Evolutionary conservation across 2,113 vertebrate genomes (phyloP), one percentile per base, ranked within the genome.

Genomic region (Rhagologus leucostigma): DNA sequence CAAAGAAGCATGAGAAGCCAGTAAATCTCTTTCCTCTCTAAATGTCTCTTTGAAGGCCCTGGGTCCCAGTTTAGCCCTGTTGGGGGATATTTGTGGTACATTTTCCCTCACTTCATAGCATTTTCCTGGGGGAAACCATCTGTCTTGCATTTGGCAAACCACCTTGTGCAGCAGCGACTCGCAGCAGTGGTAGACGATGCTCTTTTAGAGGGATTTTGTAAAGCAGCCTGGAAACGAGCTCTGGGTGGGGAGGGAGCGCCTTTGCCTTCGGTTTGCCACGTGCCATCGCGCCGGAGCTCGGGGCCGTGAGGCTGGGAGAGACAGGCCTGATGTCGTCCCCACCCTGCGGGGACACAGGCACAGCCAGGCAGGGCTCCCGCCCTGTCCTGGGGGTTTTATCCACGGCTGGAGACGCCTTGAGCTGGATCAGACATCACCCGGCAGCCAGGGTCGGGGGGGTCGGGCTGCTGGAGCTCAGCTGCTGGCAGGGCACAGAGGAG

Each of bases 251-350:
- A 75, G 42, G 24, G n/a, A 14, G 52, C 0, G 2, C 44, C 41
- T 37, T 57, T 41, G 53, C 22, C 63, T 67, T 33, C 2, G 1
- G 11, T 60, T 80, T 56, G 68, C 33, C 30, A 1, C 3, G 2
- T 20, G 37, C 42, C 10, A 2, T 16, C 0, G 0, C 0, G 0
- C 11, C 7, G 3, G 42, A 55, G 46, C 30, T 62, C 0, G 0
- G 55, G 27, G n/a, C 46, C 29, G 0, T 4, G 53, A 22, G 49
- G 33, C 29, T n/a, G 37, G 23, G 35, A 14, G 37, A 49, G 35
- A 53, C 56, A 19, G 39, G 32, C 8, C 20, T 11, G 16, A 3
- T 59, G n/a, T 35, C 59, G 16, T 39, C 59, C 7, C 29, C 0
- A 4, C 39, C 16, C 32, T 60, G 49, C 24, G 22, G 44, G 56